Evolutionary conservation across 2,888 invertebrate species (phyloP).

Genomic region (Ommatoiulus sabulosus): DNA sequence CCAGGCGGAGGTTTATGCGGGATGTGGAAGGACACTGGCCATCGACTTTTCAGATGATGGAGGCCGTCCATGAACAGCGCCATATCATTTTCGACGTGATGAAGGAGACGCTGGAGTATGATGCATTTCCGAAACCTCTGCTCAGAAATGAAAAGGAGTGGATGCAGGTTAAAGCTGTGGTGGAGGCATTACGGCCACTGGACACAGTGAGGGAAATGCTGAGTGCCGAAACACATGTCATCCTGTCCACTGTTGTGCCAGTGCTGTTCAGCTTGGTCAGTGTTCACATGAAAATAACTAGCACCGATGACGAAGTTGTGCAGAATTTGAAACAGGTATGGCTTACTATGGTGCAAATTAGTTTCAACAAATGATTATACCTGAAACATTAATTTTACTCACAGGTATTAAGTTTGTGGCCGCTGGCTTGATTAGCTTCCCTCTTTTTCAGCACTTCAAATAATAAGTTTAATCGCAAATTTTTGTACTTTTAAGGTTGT

Average conservation of each 20-base stretch:
- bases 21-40: slow-evolving; percentile 23
- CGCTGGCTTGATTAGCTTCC: background rate
- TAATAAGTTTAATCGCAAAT: background rate
- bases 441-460: background rate
- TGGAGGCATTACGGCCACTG: background rate
- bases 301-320: background rate
- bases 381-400: background rate
- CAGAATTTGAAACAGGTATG: slow-evolving; percentile 32
- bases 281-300: background rate
- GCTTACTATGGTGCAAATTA: background rate
- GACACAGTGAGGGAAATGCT: slow-evolving; percentile 46
- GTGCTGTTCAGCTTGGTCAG: slow-evolving; percentile 45
- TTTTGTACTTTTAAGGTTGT: background rate
- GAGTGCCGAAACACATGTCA: background rate
- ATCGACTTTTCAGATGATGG: slow-evolving; percentile 24
- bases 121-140: background rate
- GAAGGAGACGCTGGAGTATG: background rate
- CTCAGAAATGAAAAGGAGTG: slow-evolving; percentile 10
- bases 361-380: background rate
- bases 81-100: background rate
- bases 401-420: background rate
- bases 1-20: background rate
- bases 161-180: background rate
- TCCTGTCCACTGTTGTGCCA: slow-evolving; percentile 37
- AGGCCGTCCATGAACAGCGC: background rate